Evolutionary conservation across 1,140 invertebrate species (phyloP).

Genomic region (Apis dorsata): DNA sequence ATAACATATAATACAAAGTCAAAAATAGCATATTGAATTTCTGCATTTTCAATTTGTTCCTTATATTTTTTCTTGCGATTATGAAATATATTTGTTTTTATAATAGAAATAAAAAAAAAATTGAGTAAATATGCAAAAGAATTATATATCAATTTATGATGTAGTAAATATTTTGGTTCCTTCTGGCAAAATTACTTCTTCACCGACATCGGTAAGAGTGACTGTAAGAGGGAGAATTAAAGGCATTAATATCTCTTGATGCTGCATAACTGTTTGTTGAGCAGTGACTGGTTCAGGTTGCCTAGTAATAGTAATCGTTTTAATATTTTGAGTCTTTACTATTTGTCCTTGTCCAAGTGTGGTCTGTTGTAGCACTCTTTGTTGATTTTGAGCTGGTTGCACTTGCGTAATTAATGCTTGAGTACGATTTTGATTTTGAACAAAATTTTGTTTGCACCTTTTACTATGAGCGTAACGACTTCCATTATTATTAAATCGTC

Average conservation of each 20-base stretch:
- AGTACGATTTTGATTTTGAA: conserved; percentile 66
- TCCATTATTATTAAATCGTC: conserved; percentile 78
- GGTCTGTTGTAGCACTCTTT: conserved; percentile 42
- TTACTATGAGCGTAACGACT: conserved; percentile 79
- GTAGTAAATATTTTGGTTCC: conserved; percentile 78
- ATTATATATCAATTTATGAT: conserved; percentile 56
- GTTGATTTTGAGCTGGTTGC: conserved; percentile 39
- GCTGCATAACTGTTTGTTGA: conserved; percentile 74
- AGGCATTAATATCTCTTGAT: conserved; percentile 78
- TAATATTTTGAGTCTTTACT: conserved; percentile 75
- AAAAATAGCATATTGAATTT: not conserved
- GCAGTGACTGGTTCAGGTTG: conserved; percentile 57
- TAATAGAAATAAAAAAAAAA: not conserved
- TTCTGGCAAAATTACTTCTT: conserved; percentile 78
- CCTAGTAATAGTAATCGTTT: conserved; percentile 77
- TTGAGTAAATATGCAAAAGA: conserved; percentile 69
- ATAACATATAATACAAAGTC: conserved; percentile 38
- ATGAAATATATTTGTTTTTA: not conserved
- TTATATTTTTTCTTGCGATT: not conserved
- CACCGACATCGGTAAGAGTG: conserved; percentile 75
- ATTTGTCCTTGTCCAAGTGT: conserved; percentile 62
- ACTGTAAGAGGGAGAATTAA: conserved; percentile 77
- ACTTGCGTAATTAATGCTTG: conserved; percentile 48
- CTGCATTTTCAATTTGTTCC: not conserved
- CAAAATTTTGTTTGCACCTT: conserved; percentile 75